Evolutionary conservation across 2,888 invertebrate genomes (phyloP), one percentile per base, ranked within the genome.

Genomic region (Drosophila acutilabella): DNA sequence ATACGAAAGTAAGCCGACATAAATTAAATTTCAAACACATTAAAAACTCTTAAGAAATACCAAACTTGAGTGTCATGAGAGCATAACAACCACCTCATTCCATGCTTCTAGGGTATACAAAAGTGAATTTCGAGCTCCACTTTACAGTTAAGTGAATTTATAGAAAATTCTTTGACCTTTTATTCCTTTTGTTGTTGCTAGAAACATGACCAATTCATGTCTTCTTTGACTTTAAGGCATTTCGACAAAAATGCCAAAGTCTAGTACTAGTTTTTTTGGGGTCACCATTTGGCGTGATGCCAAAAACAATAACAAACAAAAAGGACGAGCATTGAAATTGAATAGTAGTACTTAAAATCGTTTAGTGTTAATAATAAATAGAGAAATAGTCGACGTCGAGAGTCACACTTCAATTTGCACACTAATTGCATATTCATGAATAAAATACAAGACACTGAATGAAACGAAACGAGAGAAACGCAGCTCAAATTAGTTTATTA

Each of bases 381-480:
- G 66, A 65, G 72, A 36, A 53, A 72, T 76, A 71, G 71, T 62
- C 30, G 56, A 62, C 20, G 62, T 59, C 51, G 64, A 44, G 30
- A 48, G 57, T 62, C 74, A 80, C 78, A 81, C 88, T 89, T 78
- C 41, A 81, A 89, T 87, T 84, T 84, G 82, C 83, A 84, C 83
- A 88, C 83, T 84, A 84, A 84, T 88, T 84, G 86, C 80, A 72
- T 78, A 78, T 83, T 88, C 86, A 86, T 86, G 89, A 88, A 89
- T 89, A 89, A 86, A 81, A 69, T 62, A 88, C 61, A 57, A 44
- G 78, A 40, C 52, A 42, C 18, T 30, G 51, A 51, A 57, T 18
- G 18, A 54, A 38, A 57, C 23, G 18, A 54, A 38, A 7, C 26
- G 48, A 57, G 60, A 51, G 59, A 44, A 68, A 65, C 67, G 56